These are phyloP conservation scores for Mimas tiliae DNA, from an alignment of 2,888 invertebrate species.

Conservation along the genomic window DNA sequence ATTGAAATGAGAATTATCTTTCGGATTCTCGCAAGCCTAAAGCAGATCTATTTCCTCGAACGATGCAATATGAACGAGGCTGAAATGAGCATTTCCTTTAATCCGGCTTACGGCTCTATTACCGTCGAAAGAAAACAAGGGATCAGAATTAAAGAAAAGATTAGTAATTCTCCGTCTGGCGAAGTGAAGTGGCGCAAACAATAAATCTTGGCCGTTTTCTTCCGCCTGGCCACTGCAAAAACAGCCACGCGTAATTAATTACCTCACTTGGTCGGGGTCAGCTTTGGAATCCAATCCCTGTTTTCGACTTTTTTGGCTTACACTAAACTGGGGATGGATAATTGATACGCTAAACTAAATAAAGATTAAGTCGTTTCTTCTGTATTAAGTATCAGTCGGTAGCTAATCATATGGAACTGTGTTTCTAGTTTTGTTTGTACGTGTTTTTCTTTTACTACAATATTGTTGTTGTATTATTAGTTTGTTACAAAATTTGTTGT, in stretches of 20 bases:
- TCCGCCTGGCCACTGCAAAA: constrained; percentile 71
- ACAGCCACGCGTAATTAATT: constrained; percentile 78
- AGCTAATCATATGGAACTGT: not conserved
- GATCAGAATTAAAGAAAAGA: constrained; percentile 79
- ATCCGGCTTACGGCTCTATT: constrained; percentile 71
- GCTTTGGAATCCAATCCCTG: constrained; percentile 75
- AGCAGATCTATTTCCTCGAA: constrained; percentile 39
- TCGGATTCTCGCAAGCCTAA: not conserved
- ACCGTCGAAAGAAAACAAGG: constrained; percentile 69
- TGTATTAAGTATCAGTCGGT: constrained; percentile 12
- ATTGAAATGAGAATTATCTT: not conserved
- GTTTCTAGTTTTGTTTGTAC: not conserved
- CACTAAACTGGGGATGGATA: constrained; percentile 60
- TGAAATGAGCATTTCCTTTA: constrained; percentile 65
- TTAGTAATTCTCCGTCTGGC: constrained; percentile 69
- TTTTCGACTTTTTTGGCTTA: constrained; percentile 72
- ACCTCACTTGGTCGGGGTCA: constrained; percentile 66
- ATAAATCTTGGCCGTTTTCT: constrained; percentile 78
- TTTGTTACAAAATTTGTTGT: not conserved
- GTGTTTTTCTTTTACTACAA: not conserved
- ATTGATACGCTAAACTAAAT: constrained; percentile 54
- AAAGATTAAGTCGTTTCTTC: constrained; percentile 34
- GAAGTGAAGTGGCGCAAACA: constrained; percentile 64
- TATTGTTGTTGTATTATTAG: not conserved
- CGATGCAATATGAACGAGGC: constrained; percentile 62